phyloP scores from a whole-genome alignment of 2,797 vertebrate genomes.

The Stomatorhinus walkeri region DNA sequence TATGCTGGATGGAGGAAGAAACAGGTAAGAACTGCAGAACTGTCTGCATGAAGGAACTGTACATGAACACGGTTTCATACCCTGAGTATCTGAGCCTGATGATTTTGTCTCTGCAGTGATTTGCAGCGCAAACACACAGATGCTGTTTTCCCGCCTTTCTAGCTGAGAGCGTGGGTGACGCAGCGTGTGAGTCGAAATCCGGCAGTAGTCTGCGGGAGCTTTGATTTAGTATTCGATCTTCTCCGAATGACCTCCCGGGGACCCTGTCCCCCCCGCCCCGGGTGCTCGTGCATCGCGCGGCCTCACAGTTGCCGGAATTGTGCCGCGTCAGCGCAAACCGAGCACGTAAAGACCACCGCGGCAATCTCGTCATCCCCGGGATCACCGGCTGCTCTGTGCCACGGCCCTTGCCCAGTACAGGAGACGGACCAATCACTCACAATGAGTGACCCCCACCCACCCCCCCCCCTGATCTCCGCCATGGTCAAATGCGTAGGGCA shows the following conservation, averaged over 20 bases:
- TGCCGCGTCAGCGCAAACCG: background rate
- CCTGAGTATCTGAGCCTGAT: background rate
- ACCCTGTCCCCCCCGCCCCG: background rate
- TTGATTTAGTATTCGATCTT: constrained; percentile 12
- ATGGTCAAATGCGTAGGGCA: background rate
- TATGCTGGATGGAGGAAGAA: background rate
- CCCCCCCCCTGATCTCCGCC: background rate
- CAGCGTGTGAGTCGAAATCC: background rate
- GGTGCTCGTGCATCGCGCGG: background rate
- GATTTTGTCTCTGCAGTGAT: background rate
- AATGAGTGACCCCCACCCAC: background rate
- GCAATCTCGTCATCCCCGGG: background rate
- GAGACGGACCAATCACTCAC: background rate
- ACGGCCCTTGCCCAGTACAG: background rate
- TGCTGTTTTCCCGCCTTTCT: background rate
- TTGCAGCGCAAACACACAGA: background rate
- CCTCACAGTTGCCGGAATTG: background rate
- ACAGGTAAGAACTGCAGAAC: background rate
- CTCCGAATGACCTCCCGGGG: background rate
- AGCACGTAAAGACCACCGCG: background rate
- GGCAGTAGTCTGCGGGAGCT: background rate
- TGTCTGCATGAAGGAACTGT: background rate
- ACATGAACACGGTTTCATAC: background rate
- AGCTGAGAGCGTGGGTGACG: background rate
- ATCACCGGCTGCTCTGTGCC: background rate